Conservation (phyloP, 2,113 vertebrate species). For the Brachyistius frenatus region DNA sequence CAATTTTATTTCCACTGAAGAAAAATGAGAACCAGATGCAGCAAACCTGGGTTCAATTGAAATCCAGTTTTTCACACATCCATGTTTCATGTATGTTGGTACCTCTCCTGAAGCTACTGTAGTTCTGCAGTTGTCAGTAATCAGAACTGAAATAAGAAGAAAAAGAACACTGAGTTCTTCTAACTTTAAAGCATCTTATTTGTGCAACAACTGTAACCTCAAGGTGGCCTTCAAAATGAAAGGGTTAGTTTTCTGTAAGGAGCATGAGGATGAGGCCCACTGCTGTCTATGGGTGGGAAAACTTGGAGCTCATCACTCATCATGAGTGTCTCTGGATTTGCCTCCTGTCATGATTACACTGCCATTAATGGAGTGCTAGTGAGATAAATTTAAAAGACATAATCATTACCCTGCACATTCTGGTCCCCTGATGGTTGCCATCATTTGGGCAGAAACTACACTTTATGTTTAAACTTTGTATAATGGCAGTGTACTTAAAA, state of each 20-base stretch:
- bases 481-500: slow-evolving; percentile 54
- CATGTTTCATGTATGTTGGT: not conserved
- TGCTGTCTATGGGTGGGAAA: not conserved
- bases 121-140: slow-evolving; percentile 10
- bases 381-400: slow-evolving; percentile 67
- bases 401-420: slow-evolving; percentile 48
- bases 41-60: not conserved
- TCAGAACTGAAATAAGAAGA: not conserved
- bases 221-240: not conserved
- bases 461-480: slow-evolving; percentile 49
- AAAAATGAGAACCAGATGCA: no score
- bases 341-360: slow-evolving; percentile 33
- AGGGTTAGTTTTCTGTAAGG: slow-evolving; percentile 12
- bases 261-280: not conserved
- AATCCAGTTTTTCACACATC: not conserved
- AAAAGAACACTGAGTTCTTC: not conserved
- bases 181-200: not conserved
- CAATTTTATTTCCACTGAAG: no score
- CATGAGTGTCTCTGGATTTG: slow-evolving; percentile 20
- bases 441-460: slow-evolving; percentile 46
- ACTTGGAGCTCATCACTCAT: slow-evolving; percentile 23
- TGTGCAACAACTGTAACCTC: not conserved
- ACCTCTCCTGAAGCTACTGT: not conserved
- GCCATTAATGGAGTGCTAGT: slow-evolving; percentile 40
- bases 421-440: slow-evolving; percentile 44